phyloP scores from a whole-genome alignment of 1,140 invertebrate species.

The Hydropsyche tenuis region DNA sequence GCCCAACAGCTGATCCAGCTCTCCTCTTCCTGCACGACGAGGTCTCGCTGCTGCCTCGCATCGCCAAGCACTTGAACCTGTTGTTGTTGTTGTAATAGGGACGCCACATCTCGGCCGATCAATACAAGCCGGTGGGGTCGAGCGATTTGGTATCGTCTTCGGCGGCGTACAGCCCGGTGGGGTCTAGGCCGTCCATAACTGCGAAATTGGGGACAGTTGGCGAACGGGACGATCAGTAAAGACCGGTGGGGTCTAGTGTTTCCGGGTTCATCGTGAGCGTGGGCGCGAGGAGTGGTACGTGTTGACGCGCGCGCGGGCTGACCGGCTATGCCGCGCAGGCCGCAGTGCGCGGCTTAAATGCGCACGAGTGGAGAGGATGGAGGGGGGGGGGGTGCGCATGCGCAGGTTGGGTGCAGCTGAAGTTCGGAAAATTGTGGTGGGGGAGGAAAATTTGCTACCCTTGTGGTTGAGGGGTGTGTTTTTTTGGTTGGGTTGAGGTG shows the following conservation, averaged over 20 bases:
- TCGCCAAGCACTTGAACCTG: conserved; percentile 32
- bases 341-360: conserved; percentile 1
- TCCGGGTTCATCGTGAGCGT: conserved; percentile 5
- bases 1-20: conserved; percentile 30
- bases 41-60: conserved; percentile 38
- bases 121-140: conserved; percentile 30
- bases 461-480: too few species aligned
- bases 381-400: not conserved
- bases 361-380: not conserved
- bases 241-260: conserved; percentile 34
- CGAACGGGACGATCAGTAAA: conserved; percentile 14
- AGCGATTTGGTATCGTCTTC: not conserved
- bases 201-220: not conserved
- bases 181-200: conserved; percentile 16
- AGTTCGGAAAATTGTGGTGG: too few species aligned
- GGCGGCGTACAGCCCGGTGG: conserved; percentile 23
- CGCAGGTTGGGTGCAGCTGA: not conserved
- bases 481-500: too few species aligned
- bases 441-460: too few species aligned
- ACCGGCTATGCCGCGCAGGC: conserved; percentile 12
- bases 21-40: conserved; percentile 43
- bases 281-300: not conserved
- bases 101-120: conserved; percentile 8
- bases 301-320: not conserved
- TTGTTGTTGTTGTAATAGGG: not conserved